Percentiles rank a stretch among this genome's conserved stretches.
Evolutionary conservation across 2,113 vertebrate genomes (phyloP).

Genomic region (Thamnophis sirtalis): DNA sequence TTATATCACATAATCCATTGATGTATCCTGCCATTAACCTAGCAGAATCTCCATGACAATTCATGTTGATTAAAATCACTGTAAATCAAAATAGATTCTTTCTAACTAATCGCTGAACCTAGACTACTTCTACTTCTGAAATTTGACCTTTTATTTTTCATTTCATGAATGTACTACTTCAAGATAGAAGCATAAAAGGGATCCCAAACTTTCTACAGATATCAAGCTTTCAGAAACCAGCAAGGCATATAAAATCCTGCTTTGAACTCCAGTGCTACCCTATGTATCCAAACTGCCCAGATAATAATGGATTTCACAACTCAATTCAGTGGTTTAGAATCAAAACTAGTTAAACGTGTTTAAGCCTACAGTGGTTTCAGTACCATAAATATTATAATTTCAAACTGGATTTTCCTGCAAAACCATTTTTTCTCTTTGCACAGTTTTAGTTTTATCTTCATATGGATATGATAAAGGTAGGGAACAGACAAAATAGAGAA

Average conservation of each 20-base stretch:
- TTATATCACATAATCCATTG: not conserved
- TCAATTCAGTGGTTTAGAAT: no score
- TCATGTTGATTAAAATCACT: conserved; percentile 6
- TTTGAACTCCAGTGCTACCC: not conserved
- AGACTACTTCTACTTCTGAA: not conserved
- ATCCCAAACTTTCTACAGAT: not conserved
- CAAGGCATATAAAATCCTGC: not conserved
- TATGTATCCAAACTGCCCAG: not conserved
- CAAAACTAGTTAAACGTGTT: not conserved
- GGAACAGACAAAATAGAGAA: not conserved
- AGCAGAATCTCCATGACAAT: not conserved
- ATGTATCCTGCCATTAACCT: not conserved
- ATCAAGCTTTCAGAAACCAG: not conserved
- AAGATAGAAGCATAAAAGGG: not conserved
- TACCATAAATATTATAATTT: not conserved
- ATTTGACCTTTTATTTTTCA: not conserved
- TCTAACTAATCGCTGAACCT: not conserved
- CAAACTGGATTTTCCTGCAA: not conserved
- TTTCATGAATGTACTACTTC: not conserved
- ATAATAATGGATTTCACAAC: not conserved
- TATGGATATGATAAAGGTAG: not conserved
- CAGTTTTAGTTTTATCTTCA: not conserved
- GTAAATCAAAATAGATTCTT: not conserved
- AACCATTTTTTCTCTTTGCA: not conserved
- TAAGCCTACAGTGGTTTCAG: not conserved